phyloP scores from a whole-genome alignment of 2,113 vertebrate species.

The Hassar affinis region DNA sequence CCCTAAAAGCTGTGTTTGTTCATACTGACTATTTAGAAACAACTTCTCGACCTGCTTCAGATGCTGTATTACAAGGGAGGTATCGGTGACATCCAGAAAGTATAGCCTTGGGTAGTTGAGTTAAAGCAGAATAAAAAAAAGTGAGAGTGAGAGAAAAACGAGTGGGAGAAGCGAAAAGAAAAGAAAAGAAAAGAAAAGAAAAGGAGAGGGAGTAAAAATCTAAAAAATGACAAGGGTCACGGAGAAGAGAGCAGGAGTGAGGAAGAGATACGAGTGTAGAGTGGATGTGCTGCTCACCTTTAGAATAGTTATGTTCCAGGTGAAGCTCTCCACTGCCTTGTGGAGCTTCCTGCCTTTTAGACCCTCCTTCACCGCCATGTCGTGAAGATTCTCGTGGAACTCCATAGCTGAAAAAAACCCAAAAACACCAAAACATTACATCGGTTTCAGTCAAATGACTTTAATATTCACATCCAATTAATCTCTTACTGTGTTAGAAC shows the following conservation, averaged over 20 bases:
- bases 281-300: slow-evolving; percentile 76
- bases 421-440: not conserved
- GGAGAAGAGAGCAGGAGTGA: not conserved
- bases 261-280: not conserved
- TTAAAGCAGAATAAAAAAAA: not conserved
- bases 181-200: not conserved
- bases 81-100: not conserved
- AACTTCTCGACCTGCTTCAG: not conserved
- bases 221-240: not conserved
- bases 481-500: too few relatives aligned
- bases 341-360: slow-evolving; percentile 92
- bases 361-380: slow-evolving; percentile 88
- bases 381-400: slow-evolving; percentile 91
- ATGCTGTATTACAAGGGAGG: not conserved
- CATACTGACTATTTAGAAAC: not conserved
- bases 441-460: not conserved
- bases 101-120: not conserved
- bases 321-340: slow-evolving; percentile 95
- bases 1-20: not conserved
- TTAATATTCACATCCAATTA: not conserved
- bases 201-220: not conserved
- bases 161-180: not conserved
- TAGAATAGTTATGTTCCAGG: slow-evolving; percentile 97
- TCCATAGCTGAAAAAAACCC: slow-evolving; percentile 82
- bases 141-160: not conserved